These are phyloP conservation scores for Carassius carassius DNA, from an alignment of 2,113 vertebrate genomes.

Conservation along the genomic window DNA sequence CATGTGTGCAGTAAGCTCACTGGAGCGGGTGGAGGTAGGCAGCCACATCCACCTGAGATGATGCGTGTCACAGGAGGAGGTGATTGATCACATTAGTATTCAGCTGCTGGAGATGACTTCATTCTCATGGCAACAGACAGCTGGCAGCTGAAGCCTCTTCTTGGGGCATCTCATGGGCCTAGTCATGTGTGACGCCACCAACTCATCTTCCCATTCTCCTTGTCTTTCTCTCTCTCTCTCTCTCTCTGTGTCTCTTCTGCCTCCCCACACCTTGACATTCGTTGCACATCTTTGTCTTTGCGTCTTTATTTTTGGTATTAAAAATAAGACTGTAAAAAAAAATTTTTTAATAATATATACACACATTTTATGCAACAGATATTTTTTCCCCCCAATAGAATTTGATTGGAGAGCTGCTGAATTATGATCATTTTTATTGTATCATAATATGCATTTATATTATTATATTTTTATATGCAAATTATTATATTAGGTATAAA, in stretches of 20 bases:
- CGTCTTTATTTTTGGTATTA: not conserved
- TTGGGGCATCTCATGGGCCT: constrained; percentile 57
- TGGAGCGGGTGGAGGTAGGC: constrained; percentile 46
- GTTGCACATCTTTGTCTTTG: not conserved
- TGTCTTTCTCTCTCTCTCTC: constrained; percentile 8
- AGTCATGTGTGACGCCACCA: constrained; percentile 62
- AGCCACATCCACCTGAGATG: constrained; percentile 59
- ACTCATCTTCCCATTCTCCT: constrained; percentile 45
- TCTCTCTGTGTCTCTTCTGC: not conserved
- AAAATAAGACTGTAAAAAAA: not conserved
- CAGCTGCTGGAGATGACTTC: constrained; percentile 64
- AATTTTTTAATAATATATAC: too few relatives aligned
- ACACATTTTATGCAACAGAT: too few relatives aligned
- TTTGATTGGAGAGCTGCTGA: too few relatives aligned
- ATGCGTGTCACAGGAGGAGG: constrained; percentile 61
- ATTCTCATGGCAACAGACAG: constrained; percentile 69
- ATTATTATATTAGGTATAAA: too few relatives aligned
- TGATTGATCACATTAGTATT: constrained; percentile 71
- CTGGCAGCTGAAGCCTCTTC: constrained; percentile 63
- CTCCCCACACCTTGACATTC: not conserved
- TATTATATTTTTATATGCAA: too few relatives aligned
- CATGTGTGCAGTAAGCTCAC: constrained; percentile 24
- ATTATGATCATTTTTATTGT: too few relatives aligned
- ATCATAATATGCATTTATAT: too few relatives aligned
- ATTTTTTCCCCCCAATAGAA: too few relatives aligned